A percentile compares a stretch with the other conserved stretches of the same genome.
phyloP scores from a whole-genome alignment of 2,113 vertebrate species.

The Ranitomeya imitator region DNA sequence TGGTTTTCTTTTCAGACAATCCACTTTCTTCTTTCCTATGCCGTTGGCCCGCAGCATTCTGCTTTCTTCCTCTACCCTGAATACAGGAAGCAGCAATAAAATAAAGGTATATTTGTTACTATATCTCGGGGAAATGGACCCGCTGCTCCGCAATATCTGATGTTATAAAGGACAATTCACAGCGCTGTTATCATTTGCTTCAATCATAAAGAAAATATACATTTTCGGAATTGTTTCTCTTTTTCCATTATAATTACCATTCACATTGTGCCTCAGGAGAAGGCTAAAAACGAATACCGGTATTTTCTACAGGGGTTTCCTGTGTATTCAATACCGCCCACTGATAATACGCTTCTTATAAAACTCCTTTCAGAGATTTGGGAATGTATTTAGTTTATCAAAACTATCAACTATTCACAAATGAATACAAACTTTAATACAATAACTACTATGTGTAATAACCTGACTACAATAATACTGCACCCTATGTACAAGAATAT shows the following conservation, averaged over 20 bases:
- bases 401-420: no score
- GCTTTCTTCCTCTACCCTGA: slow-evolving; percentile 2
- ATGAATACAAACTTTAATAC: background rate
- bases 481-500: background rate
- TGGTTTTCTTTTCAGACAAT: slow-evolving; percentile 18
- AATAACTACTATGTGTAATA: background rate
- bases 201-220: background rate
- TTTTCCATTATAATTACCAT: background rate
- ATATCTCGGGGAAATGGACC: background rate
- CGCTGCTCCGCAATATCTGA: background rate
- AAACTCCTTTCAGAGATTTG: no score
- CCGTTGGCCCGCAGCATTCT: background rate
- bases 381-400: no score
- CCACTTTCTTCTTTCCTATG: slow-evolving; percentile 1
- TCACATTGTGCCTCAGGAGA: background rate
- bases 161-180: background rate
- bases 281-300: background rate
- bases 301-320: background rate
- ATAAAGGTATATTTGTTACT: background rate
- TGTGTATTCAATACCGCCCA: no score
- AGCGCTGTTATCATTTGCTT: background rate
- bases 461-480: background rate
- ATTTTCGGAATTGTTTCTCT: background rate
- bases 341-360: no score
- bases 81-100: background rate